phyloP scores from a whole-genome alignment of 2,113 vertebrate species.

The Menura novaehollandiae region DNA sequence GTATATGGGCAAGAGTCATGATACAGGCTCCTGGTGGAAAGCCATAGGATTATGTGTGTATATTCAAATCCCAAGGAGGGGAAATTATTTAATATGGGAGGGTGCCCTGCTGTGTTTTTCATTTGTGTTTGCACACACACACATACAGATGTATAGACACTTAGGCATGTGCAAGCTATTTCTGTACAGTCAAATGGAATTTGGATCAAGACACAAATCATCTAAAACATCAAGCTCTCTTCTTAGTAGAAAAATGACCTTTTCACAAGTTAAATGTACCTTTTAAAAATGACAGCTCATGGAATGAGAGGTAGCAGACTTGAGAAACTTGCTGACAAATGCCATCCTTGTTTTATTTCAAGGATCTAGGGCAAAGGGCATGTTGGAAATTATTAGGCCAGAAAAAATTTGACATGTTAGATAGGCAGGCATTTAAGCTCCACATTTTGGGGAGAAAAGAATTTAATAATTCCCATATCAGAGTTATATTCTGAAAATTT shows the following conservation, averaged over 20 bases:
- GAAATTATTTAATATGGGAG: neutral
- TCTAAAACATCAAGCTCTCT: neutral
- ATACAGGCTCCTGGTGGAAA: neutral
- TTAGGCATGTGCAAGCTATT: neutral
- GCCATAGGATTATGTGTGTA: neutral
- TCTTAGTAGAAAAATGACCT: conserved; percentile 21
- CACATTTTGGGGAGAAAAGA: neutral
- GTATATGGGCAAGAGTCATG: neutral
- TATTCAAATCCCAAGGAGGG: neutral
- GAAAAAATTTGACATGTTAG: neutral
- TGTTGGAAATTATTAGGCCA: neutral
- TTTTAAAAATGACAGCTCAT: conserved; percentile 51
- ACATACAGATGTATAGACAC: neutral
- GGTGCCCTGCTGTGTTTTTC: neutral
- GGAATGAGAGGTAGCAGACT: conserved; percentile 32
- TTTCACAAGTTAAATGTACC: conserved; percentile 37
- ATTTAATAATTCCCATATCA: conserved; percentile 12
- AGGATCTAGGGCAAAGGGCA: neutral
- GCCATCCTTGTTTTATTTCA: conserved; percentile 54
- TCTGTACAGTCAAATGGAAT: neutral
- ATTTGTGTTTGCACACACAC: neutral
- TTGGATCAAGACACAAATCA: conserved; percentile 9
- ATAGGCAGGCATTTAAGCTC: neutral
- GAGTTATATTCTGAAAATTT: neutral
- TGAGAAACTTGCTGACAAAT: conserved; percentile 44